Base-by-base conservation (phyloP, 1,140 invertebrate genomes). In the Stegodyphus mimosarum region DNA sequence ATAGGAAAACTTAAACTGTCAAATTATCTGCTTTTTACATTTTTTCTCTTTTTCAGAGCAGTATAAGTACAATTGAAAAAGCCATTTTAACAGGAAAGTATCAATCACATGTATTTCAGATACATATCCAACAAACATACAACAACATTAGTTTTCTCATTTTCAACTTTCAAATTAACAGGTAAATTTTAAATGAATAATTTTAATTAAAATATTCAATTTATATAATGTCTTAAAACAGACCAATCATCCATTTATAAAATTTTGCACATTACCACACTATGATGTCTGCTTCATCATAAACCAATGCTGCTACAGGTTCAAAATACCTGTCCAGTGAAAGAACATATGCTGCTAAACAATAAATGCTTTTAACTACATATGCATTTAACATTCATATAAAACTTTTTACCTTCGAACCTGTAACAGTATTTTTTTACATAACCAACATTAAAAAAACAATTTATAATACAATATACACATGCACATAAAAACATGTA, bases 401-500 rank as follows among this genome's bases (percentile, higher is more conserved):
- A 84, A 84, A 84, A 84, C 81, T 69, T 60, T 67, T 66, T 70
- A 49, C 48, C 15, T 64, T 66, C 55, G 66, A 84, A 84, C 72
- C 73, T 84, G 81, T 70, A 84, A 84, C 81, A 84, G 73, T 72
- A 74, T 76, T 13, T 66, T 74, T 18, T 49, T 49, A 18, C 76
- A 66, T 63, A 84, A 70, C 76, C 73, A 53, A 84, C 63, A 60
- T 84, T 76, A 60, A 78, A 84, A 75, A 84, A 71, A 81, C 52
- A 81, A 81, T 48, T 81, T 70, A 84, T 84, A 84, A 76, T 84
- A 84, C 81, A 84, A 84, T 75, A 70, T 84, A 84, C 81, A 84
- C 69, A 83, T 52, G 71, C 71, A 83, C 81, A 84, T 84, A 84
- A 84, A 84, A 84, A 84, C 64, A 84, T 84, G 81, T 84, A 84